Evolutionary conservation across 2,113 vertebrate genomes (phyloP), one percentile per base, ranked within the genome.

Genomic region (Poeciliopsis retropinna): DNA sequence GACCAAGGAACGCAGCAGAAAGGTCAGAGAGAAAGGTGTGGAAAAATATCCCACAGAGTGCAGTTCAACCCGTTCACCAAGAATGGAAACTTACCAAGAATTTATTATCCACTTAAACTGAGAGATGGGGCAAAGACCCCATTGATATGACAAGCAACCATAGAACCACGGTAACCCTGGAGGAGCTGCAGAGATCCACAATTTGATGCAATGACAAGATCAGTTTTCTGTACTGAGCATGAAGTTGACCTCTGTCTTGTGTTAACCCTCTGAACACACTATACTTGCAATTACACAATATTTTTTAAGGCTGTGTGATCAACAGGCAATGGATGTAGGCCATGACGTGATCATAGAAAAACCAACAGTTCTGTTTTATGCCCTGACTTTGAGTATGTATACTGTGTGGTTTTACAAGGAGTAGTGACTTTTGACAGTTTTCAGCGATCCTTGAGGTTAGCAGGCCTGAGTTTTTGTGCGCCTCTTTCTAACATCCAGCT

Each of bases 341-440:
- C 5, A 67, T 88, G 87, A 85, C 41, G 78, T 79, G 54, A 85
- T 76, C 4, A 62, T 73, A 84, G 87, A 85, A 88, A 90, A 82
- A 70, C 75, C 73, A 87, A 91, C 66, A 83, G 12, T 6, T 63
- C 31, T 10, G 37, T 83, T 86, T 87, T 57, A 76, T 78, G 67
- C 69, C 67, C 72, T 70, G 81, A 76, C 79, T 78, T 83, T 73
- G 73, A 73, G 82, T 34, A 73, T 81, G 82, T 85, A 86, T 75
- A 73, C 81, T 75, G 82, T n/a, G 31, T 44, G 75, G 79, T 85
- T 91, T 92, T 86, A 83, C 90, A 88, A n/a, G 41, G 11, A 25
- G 61, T 5, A 41, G 90, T 51, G 82, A 92, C 62, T 88, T 93
- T 88, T 93, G 69, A 78, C 90, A 91, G 89, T 88, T 90, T 86